These are phyloP conservation scores for Apodemia hepburni DNA, from an alignment of 2,888 invertebrate genomes.

Conservation along the genomic window DNA sequence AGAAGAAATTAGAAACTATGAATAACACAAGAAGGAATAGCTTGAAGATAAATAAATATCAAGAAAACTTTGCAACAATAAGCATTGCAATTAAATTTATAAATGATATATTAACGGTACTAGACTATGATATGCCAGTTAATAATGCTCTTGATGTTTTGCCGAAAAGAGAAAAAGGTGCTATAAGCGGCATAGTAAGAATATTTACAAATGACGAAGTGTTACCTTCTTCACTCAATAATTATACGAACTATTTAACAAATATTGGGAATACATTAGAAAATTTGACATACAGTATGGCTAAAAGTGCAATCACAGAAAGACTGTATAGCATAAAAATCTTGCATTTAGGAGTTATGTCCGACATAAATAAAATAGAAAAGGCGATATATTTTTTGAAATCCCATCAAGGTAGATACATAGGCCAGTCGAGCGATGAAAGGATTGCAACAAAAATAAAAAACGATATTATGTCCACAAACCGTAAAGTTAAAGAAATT, in stretches of 20 bases:
- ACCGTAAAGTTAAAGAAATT: slow-evolving; percentile 38
- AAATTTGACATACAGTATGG: background rate
- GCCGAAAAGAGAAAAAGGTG: no score
- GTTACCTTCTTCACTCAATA: no score
- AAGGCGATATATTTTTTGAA: background rate
- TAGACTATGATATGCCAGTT: no score
- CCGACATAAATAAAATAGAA: background rate
- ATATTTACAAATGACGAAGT: no score
- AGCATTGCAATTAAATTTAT: no score
- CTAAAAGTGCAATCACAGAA: background rate
- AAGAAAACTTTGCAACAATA: no score
- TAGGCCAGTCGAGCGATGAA: background rate
- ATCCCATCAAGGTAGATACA: background rate
- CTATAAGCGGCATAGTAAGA: no score
- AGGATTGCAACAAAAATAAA: background rate
- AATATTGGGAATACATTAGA: background rate
- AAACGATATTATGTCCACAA: slow-evolving; percentile 29
- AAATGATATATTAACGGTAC: no score
- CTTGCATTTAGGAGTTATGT: background rate
- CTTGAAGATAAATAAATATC: no score
- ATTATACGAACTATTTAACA: no score
- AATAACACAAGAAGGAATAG: background rate
- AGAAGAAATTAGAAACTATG: slow-evolving; percentile 30
- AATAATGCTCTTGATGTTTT: no score
- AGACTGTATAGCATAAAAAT: background rate